Evolutionary conservation across 2,797 vertebrate genomes (phyloP), one percentile per base, ranked within the genome.

Genomic region (Tragelaphus eurycerus): DNA sequence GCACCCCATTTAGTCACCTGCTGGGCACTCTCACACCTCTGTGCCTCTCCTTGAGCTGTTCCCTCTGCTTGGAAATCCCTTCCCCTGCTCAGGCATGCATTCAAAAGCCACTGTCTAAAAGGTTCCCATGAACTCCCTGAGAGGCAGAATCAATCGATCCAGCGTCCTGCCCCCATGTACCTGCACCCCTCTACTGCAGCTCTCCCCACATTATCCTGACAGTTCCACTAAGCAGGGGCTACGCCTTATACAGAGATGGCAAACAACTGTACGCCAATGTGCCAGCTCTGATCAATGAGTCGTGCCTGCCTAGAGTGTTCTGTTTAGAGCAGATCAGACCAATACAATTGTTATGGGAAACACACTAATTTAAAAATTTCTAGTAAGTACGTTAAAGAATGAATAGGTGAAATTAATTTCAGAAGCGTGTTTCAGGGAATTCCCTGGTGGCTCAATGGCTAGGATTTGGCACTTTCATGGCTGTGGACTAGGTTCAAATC

Each of bases 141-240:
- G 50, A 64, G 46, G 46, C 31, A 89, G 81, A 64, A 23, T 57
- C 74, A n/a, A 4, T 50, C 1, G 2, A 64, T 1, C 64, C n/a
- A 8, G 21, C 1, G 0, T 93, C 78, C 43, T 29, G 79, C 84
- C 8, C 27, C 21, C 25, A 1, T 0, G 2, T 27, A 23, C 9
- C 14, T 16, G 17, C 1, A 0, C 11, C 2, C 2, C 12, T 15
- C 14, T 7, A 2, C 2, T 0, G 46, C 2, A 3, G 43, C n/a
- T 55, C 54, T 48, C 48, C 13, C 29, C 31, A 8, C 0, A 0
- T 12, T 7, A 7, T 4, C 1, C 1, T 0, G 43, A 1, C 23
- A 3, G 29, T 9, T 34, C 74, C 27, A 7, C 15, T 8, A 19
- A 50, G 34, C 31, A 54, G 50, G 29, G 34, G 16, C 74, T 13